phyloP scores from a whole-genome alignment of 2,797 vertebrate genomes.

The Periophthalmus magnuspinnatus region DNA sequence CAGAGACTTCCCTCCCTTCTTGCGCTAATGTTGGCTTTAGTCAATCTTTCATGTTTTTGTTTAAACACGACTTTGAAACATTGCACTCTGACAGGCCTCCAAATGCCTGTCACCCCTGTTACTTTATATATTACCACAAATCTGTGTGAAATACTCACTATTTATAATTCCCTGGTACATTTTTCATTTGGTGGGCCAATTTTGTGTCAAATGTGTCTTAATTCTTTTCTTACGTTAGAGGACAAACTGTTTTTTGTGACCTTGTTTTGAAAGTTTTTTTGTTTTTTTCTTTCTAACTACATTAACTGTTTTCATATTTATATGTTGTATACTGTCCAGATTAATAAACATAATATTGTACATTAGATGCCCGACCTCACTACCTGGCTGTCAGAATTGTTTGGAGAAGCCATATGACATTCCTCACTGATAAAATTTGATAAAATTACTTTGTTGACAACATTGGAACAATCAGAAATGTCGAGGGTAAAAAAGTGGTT shows the following conservation, averaged over 20 bases:
- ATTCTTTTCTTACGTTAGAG: conserved; percentile 21
- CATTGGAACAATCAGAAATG: neutral
- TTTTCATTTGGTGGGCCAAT: conserved; percentile 16
- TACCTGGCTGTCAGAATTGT: neutral
- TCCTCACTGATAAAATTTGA: neutral
- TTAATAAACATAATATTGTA: neutral
- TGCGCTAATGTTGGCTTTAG: conserved; percentile 55
- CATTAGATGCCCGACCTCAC: neutral
- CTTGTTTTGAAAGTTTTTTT: neutral
- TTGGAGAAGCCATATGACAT: neutral
- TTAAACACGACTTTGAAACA: conserved; percentile 55
- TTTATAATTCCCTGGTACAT: conserved; percentile 36
- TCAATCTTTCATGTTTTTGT: conserved; percentile 47
- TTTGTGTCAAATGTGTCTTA: conserved; percentile 33
- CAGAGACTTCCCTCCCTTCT: conserved; percentile 44
- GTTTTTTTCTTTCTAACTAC: neutral
- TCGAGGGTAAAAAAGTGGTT: neutral
- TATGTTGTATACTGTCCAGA: neutral
- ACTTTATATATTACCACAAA: conserved; percentile 42
- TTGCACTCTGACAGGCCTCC: conserved; percentile 31
- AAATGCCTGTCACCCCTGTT: conserved; percentile 25
- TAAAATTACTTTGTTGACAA: neutral
- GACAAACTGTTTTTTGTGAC: conserved; percentile 14
- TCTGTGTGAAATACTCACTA: conserved; percentile 27
- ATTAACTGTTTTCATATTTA: neutral